Percentiles rank a stretch among this genome's conserved stretches.
Evolutionary conservation across 2,888 invertebrate species (phyloP).

Genomic region (Camptogramma bilineatum): DNA sequence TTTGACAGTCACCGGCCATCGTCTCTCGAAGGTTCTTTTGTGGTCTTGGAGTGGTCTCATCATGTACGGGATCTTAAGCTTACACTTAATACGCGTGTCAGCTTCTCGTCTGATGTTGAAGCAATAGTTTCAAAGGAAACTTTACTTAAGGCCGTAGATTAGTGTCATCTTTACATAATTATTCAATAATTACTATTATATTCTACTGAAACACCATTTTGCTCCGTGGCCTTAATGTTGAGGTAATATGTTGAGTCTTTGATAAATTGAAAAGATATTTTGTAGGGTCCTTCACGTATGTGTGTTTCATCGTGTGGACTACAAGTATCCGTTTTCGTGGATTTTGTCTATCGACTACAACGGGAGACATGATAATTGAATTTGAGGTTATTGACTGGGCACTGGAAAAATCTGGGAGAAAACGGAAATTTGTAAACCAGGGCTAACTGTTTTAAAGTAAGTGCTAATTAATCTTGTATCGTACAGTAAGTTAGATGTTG

Average conservation of each 20-base stretch:
- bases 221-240: conserved; percentile 85
- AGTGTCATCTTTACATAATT: conserved; percentile 69
- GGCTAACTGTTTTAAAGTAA: conserved; percentile 61
- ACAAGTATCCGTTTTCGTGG: conserved; percentile 33
- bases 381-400: not conserved
- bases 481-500: conserved; percentile 73
- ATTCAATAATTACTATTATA: conserved; percentile 76
- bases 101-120: conserved; percentile 41
- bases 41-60: conserved; percentile 11
- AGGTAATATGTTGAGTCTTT: conserved; percentile 80
- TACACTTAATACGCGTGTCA: conserved; percentile 34
- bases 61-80: conserved; percentile 18
- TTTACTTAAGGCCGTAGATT: conserved; percentile 75
- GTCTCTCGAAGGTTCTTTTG: conserved; percentile 2
- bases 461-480: conserved; percentile 67
- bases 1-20: not conserved
- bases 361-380: not conserved
- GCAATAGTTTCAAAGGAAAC: conserved; percentile 53
- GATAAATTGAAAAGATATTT: conserved; percentile 71
- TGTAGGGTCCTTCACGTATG: conserved; percentile 38
- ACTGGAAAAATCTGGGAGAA: conserved; percentile 5
- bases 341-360: not conserved
- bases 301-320: conserved; percentile 38
- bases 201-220: conserved; percentile 85
- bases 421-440: conserved; percentile 33